Conservation (phyloP, 2,888 invertebrate genomes). For the Patella caerulea region DNA sequence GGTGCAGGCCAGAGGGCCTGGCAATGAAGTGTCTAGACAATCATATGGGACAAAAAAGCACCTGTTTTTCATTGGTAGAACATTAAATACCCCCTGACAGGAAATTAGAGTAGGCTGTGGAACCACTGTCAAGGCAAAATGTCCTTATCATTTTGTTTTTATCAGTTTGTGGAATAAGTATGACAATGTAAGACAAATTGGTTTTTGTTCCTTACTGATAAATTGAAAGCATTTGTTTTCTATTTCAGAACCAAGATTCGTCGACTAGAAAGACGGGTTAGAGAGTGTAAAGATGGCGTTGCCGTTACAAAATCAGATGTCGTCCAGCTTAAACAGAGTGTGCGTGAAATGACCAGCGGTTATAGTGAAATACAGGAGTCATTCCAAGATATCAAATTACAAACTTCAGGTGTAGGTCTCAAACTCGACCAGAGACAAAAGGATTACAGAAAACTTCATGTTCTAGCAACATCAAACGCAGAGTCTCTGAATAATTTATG, state of each 20-base stretch:
- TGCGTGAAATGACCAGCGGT: slow-evolving; percentile 47
- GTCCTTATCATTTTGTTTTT: no score
- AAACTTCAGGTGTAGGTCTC: slow-evolving; percentile 27
- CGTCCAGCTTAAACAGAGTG: slow-evolving; percentile 53
- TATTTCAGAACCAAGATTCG: slow-evolving; percentile 28
- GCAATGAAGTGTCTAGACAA: no score
- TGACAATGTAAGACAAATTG: no score
- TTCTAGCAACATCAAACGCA: background rate
- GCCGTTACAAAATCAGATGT: slow-evolving; percentile 50
- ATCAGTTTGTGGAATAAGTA: no score
- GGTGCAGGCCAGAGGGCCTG: no score
- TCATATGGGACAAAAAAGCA: no score
- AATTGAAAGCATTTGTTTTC: background rate
- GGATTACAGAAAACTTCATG: background rate
- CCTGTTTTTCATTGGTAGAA: no score
- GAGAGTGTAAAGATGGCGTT: slow-evolving; percentile 36
- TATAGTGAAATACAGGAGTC: slow-evolving; percentile 42
- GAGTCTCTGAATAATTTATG: background rate
- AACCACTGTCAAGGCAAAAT: no score
- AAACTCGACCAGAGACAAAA: slow-evolving; percentile 18
- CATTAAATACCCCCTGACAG: no score
- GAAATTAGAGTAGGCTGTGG: no score
- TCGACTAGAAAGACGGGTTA: slow-evolving; percentile 33
- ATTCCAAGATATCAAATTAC: slow-evolving; percentile 39
- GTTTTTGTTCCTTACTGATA: background rate